Evolutionary conservation across 2,113 vertebrate genomes (phyloP).

Genomic region (Ceyx margarethae): DNA sequence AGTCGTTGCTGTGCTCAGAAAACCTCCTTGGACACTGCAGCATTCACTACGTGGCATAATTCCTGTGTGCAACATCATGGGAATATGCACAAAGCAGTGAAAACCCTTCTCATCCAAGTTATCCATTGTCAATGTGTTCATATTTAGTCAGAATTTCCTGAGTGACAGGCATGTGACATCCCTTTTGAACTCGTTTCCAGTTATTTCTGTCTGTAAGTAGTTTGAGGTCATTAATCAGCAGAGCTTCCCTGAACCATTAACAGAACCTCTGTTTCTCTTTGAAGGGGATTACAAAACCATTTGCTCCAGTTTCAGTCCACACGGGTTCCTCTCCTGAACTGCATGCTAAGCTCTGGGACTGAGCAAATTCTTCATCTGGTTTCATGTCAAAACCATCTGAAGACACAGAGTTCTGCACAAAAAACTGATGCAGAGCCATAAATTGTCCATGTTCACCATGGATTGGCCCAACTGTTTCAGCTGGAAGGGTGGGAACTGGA

Average conservation of each 20-base stretch:
- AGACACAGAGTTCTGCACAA: neutral
- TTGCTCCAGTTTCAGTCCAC: conserved; percentile 45
- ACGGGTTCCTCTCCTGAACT: conserved; percentile 19
- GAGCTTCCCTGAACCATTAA: conserved; percentile 15
- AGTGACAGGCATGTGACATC: neutral
- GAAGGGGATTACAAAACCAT: conserved; percentile 54
- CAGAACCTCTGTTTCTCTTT: conserved; percentile 4
- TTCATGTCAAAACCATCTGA: conserved; percentile 57
- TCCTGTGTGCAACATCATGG: neutral
- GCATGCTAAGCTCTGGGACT: conserved; percentile 12
- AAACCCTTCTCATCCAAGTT: neutral
- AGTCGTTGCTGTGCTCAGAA: neutral
- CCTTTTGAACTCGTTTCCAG: conserved; percentile 46
- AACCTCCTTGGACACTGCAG: neutral
- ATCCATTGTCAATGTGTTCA: neutral
- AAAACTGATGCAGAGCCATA: neutral
- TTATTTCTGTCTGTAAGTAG: conserved; percentile 56
- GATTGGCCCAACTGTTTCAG: neutral
- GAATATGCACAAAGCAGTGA: neutral
- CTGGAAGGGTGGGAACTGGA: neutral
- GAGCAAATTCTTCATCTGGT: conserved; percentile 51
- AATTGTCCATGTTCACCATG: neutral
- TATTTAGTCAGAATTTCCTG: neutral
- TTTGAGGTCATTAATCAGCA: conserved; percentile 45
- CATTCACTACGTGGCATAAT: conserved; percentile 2